A percentile compares a stretch with the other conserved stretches of the same genome.
These are phyloP conservation scores for Yponomeuta plumbellus DNA, from an alignment of 2,888 invertebrate genomes.

Conservation along the genomic window DNA sequence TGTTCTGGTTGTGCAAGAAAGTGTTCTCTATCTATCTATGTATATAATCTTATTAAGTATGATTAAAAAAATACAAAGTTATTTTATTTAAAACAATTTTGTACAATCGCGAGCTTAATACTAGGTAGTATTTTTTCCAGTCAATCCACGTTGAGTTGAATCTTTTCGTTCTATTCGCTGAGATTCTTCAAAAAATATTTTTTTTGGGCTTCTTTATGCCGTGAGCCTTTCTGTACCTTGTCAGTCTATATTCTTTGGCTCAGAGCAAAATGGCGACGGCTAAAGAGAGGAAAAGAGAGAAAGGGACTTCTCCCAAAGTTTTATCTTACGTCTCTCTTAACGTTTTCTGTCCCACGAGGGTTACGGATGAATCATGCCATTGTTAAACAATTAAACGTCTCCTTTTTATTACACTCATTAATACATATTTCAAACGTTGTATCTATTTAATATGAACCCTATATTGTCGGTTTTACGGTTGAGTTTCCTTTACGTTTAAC, in stretches of 20 bases:
- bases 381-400: constrained; percentile 9
- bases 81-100: too few relatives aligned
- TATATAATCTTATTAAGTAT: too few relatives aligned
- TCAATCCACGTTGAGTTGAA: too few relatives aligned
- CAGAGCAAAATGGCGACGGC: constrained; percentile 2
- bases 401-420: not conserved
- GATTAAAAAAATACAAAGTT: too few relatives aligned
- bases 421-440: not conserved
- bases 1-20: too few relatives aligned
- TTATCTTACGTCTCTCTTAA: not conserved
- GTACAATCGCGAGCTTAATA: too few relatives aligned
- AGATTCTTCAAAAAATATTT: too few relatives aligned
- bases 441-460: not conserved
- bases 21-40: too few relatives aligned
- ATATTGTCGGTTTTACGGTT: not conserved
- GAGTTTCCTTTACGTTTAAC: not conserved
- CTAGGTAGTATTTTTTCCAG: too few relatives aligned
- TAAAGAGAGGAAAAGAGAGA: not conserved
- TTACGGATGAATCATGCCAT: not conserved
- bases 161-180: too few relatives aligned
- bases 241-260: not conserved
- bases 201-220: too few relatives aligned
- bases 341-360: not conserved
- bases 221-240: not conserved
- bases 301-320: not conserved